Evolutionary conservation across 1,140 invertebrate species (phyloP), one percentile per base, ranked within the genome.

Genomic region (Lepidostoma basale): DNA sequence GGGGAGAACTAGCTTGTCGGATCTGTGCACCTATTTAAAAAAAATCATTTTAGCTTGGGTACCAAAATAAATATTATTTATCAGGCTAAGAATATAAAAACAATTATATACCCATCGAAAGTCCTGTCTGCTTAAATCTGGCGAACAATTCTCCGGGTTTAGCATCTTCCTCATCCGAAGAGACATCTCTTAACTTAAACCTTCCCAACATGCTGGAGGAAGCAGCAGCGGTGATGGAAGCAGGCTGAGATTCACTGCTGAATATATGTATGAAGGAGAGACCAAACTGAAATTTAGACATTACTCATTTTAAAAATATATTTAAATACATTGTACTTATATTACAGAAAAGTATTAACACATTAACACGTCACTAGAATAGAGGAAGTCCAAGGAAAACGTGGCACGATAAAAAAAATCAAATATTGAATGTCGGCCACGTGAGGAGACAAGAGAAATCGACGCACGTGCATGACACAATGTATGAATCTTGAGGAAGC

Each of bases 241-340:
- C 8, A 39, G 14, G 14, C 22, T 49, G 6, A 42, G 44, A 42
- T 14, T 59, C 33, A 10, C 3, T 49, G 22, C 85, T 83, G 75
- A 87, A 86, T 8, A 94, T 80, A 73, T 88, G 90, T 26, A 95
- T 84, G 77, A 95, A 95, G 1, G 90, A 88, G 5, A 96, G 74
- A 0, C 93, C 93, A 83, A 88, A 95, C 81, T 82, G 74, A 22
- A 76, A 64, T 44, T n/a, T n/a, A n/a, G n/a, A n/a, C n/a, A 5
- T 23, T 23, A 9, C 10, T 62, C 33, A 20, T 12, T 47, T 6
- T 49, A 49, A 47, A 22, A 23, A 3, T 22, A 49, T 67, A 23
- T 40, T 36, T 58, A 36, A 18, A 58, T 58, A 40, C n/a, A n/a
- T n/a, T n/a, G n/a, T n/a, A n/a, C n/a, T n/a, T n/a, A n/a, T n/a